Evolutionary conservation across 2,113 vertebrate species (phyloP), one percentile per base, ranked within the genome.

Genomic region (Ciconia maguari): DNA sequence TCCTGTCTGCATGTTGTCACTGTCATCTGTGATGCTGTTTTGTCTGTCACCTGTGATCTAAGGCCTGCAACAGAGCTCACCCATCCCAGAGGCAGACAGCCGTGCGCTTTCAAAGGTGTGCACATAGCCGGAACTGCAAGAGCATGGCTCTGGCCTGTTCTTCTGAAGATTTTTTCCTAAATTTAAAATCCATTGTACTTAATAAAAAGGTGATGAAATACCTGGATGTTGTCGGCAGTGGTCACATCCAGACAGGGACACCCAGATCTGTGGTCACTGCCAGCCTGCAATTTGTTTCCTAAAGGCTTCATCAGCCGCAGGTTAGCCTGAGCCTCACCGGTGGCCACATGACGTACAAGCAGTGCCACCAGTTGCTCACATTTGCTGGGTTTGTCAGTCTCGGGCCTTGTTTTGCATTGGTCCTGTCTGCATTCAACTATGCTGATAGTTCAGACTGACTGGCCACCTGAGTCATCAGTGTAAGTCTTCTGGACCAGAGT

Each of bases 291-390:
- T 78, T 66, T 65, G 10, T 51, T 55, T 64, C 64, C 68, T 48
- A 19, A 46, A 93, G 36, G 41, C 69, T 58, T 62, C n/a, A 16
- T 19, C 51, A 85, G 64, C 49, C 1, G 3, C 57, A 62, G 68
- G 17, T 46, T 27, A 41, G 24, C 70, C 72, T 48, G 49, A 74
- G 60, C 74, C 74, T 44, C 55, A 16, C 65, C 5, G 17, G 29
- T 20, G 36, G 72, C 64, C 1, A 1, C 36, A 18, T 2, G 20
- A 62, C 0, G 1, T 42, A 41, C 36, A 41, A 16, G 16, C 34
- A 54, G 55, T 66, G 78, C 32, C 69, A 78, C 36, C 42, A 65
- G 4, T 13, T 0, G 7, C 82, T 78, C 36, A 41, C 6, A 16
- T 82, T 58, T 82, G 82, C 82, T 79, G 79, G 16, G 32, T 83